Evolutionary conservation across 2,888 invertebrate species (phyloP).

Genomic region (Cistogaster globosa): DNA sequence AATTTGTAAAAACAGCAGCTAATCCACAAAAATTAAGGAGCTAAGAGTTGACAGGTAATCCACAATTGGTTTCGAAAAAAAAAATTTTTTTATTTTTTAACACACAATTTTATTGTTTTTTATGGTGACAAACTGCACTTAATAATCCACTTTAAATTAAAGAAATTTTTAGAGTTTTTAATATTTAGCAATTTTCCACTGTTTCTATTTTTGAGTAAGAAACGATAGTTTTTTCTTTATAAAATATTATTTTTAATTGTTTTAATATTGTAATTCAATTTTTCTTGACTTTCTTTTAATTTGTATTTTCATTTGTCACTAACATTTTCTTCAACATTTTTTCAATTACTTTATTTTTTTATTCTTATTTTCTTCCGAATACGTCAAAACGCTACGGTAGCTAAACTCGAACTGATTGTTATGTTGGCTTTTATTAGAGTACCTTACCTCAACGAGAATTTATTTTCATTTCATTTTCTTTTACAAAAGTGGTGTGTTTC

Average conservation of each 20-base stretch:
- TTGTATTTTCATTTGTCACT: conserved; percentile 3
- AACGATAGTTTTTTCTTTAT: conserved; percentile 20
- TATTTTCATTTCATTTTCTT: conserved; percentile 1
- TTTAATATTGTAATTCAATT: conserved; percentile 28
- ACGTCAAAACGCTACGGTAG: conserved; percentile 80
- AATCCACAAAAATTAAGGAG: conserved; percentile 71
- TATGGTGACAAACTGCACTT: conserved; percentile 3
- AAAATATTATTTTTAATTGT: conserved; percentile 36
- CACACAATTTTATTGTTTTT: conserved; percentile 32
- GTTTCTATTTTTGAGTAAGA: not conserved
- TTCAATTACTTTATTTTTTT: not conserved
- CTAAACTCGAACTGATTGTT: conserved; percentile 82
- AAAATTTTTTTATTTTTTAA: conserved; percentile 20
- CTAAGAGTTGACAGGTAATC: conserved; percentile 66
- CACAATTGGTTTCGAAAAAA: conserved; percentile 58
- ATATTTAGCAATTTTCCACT: not conserved
- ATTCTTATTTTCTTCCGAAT: conserved; percentile 75
- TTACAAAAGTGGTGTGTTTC: conserved; percentile 39
- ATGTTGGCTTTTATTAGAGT: conserved; percentile 59
- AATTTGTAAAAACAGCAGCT: conserved; percentile 59
- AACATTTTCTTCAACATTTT: conserved; percentile 39
- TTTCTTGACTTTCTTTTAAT: conserved; percentile 42
- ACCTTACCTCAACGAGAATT: conserved; percentile 74
- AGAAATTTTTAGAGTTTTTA: not conserved
- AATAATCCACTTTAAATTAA: conserved; percentile 19